Evolutionary conservation across 2,888 invertebrate species (phyloP), one percentile per base, ranked within the genome.

Genomic region (Hylaea fasciaria): DNA sequence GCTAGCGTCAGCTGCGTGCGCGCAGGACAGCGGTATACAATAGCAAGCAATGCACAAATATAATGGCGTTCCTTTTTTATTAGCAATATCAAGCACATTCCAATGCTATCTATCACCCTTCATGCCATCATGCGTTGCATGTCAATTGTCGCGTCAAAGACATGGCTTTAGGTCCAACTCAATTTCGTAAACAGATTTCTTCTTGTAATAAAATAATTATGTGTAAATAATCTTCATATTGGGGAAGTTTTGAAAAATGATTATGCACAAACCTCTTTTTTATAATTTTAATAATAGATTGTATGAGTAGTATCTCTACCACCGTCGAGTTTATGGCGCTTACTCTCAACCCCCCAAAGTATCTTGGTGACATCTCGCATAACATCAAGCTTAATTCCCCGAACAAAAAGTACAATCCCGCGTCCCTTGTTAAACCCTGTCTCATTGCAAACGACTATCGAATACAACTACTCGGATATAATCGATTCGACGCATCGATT

Each of bases 401-500:
- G 65, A 74, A 80, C 79, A 84, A 86, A 86, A 86, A 85, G 80
- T 78, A 76, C 74, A 75, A 73, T 74, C 73, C 74, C 62, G 74
- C 73, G 76, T 76, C 77, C 65, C 84, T 83, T 85, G 83, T 82
- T 82, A 81, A 81, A 74, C 72, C 75, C 69, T 69, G 69, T 74
- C 66, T 69, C 76, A 76, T 72, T 68, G 74, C 75, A 73, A 72
- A 69, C 71, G 72, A 73, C 72, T 76, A 73, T 77, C 77, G 79
- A 76, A 81, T 76, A 78, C 76, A 73, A 78, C 79, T 77, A 77
- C 81, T 81, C 81, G 80, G 70, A 78, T 77, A 80, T 88, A 89
- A 88, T 88, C 88, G 87, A 81, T 75, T 77, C 80, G 84, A 87
- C 86, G 83, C 82, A 84, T 86, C 86, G 81, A 82, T 86, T 82